Evolutionary conservation across 1,140 invertebrate species (phyloP).

Genomic region (Drosophila watanabei): DNA sequence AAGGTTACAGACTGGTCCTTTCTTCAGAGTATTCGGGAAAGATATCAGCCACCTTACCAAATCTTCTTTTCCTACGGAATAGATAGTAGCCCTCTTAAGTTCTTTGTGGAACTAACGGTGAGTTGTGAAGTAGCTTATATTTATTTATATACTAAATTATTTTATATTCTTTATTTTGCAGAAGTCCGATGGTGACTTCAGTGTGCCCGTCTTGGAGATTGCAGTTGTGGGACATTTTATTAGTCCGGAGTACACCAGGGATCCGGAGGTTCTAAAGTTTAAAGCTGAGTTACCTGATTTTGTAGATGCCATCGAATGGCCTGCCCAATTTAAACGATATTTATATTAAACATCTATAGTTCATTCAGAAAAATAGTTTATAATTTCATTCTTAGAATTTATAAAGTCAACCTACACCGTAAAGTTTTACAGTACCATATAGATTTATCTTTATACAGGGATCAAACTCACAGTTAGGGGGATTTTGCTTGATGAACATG

Average conservation of each 20-base stretch:
- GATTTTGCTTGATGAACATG: neutral
- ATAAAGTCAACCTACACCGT: slow-evolving; percentile 20
- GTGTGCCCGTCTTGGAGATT: slow-evolving; percentile 45
- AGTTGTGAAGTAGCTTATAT: slow-evolving; percentile 6
- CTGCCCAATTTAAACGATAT: slow-evolving; percentile 36
- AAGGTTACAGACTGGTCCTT: slow-evolving; percentile 89
- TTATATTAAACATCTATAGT: slow-evolving; percentile 18
- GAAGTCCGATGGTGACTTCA: slow-evolving; percentile 76
- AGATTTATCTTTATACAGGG: neutral
- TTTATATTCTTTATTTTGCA: slow-evolving; percentile 58
- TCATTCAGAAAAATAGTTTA: neutral
- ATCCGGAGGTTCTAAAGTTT: slow-evolving; percentile 25
- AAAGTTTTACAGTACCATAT: slow-evolving; percentile 6
- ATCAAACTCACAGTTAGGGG: neutral
- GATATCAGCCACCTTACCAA: slow-evolving; percentile 88
- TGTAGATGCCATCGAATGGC: slow-evolving; percentile 46
- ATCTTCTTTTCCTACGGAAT: slow-evolving; percentile 89
- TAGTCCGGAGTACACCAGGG: slow-evolving; percentile 26
- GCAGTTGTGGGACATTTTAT: slow-evolving; percentile 48
- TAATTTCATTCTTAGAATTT: neutral
- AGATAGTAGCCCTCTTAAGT: slow-evolving; percentile 87
- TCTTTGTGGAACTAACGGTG: slow-evolving; percentile 88
- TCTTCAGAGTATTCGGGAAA: slow-evolving; percentile 86
- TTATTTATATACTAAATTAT: neutral
- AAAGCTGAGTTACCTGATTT: slow-evolving; percentile 25